phyloP scores from a whole-genome alignment of 2,113 vertebrate species.

The Pygoscelis adeliae region DNA sequence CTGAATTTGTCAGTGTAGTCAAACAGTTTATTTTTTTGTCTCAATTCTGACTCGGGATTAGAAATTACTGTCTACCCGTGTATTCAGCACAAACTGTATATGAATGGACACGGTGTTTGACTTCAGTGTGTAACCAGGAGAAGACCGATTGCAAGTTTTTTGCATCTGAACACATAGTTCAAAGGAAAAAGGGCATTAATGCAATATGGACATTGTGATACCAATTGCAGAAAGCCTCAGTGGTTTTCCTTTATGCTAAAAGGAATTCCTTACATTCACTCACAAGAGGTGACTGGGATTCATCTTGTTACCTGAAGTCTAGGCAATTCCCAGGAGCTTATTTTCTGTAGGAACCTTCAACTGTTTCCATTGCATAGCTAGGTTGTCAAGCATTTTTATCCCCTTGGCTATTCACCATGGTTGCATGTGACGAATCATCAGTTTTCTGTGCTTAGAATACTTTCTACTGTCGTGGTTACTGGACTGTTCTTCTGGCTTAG shows the following conservation, averaged over 20 bases:
- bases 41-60: neutral
- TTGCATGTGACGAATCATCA: rapidly evolving
- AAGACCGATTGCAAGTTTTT: neutral
- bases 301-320: neutral
- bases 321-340: neutral
- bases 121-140: neutral
- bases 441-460: neutral
- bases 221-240: neutral
- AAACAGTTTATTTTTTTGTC: too few relatives aligned
- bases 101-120: neutral
- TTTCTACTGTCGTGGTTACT: neutral
- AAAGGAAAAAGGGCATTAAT: neutral
- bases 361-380: neutral
- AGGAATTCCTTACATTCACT: neutral
- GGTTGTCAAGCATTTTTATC: neutral
- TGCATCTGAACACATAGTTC: neutral
- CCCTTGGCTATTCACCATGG: neutral
- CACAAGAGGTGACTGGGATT: neutral
- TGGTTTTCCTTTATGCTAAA: neutral
- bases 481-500: neutral
- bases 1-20: neutral
- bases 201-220: neutral
- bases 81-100: neutral
- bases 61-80: neutral
- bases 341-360: neutral